These are phyloP conservation scores for Drosophila tristis DNA, from an alignment of 1,140 invertebrate genomes.

Conservation along the genomic window DNA sequence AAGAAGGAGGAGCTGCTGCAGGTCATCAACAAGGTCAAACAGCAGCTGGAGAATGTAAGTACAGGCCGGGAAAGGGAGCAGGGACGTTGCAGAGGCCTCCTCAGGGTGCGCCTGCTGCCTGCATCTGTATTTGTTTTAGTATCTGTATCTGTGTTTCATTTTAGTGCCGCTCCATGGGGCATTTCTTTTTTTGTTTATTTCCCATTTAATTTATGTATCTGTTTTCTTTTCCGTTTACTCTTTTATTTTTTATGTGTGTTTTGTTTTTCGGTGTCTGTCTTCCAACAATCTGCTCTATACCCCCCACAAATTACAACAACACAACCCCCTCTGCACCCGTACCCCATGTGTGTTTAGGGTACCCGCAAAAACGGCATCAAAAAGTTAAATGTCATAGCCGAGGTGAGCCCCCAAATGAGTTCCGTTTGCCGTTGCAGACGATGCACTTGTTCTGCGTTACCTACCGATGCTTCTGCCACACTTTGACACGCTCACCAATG, in stretches of 20 bases:
- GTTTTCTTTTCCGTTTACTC: slow-evolving; percentile 43
- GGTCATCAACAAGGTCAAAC: slow-evolving; percentile 93
- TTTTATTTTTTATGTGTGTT: slow-evolving; percentile 57
- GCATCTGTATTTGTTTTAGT: slow-evolving; percentile 7
- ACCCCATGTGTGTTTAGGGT: slow-evolving; percentile 62
- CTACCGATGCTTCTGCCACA: slow-evolving; percentile 37
- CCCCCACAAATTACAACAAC: slow-evolving; percentile 24
- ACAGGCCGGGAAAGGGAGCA: neutral
- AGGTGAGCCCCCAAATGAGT: slow-evolving; percentile 68
- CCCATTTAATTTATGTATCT: slow-evolving; percentile 40
- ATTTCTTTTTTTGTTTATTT: slow-evolving; percentile 22
- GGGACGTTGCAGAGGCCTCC: neutral
- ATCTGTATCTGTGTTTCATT: slow-evolving; percentile 17
- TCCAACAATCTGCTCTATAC: slow-evolving; percentile 25
- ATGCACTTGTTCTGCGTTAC: slow-evolving; percentile 1
- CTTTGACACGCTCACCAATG: slow-evolving; percentile 15
- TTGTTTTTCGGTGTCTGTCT: slow-evolving; percentile 68
- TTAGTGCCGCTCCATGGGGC: neutral
- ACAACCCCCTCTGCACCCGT: slow-evolving; percentile 8
- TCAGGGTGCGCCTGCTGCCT: neutral
- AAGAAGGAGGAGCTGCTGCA: slow-evolving; percentile 93
- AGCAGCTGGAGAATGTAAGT: slow-evolving; percentile 94
- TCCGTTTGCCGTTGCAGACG: slow-evolving; percentile 29
- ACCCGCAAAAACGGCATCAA: slow-evolving; percentile 75
- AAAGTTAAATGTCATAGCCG: slow-evolving; percentile 78